Percentiles rank a stretch among this genome's conserved stretches.
These are phyloP conservation scores for Sciurus carolinensis DNA, from an alignment of 2,797 vertebrate species.

Conservation along the genomic window DNA sequence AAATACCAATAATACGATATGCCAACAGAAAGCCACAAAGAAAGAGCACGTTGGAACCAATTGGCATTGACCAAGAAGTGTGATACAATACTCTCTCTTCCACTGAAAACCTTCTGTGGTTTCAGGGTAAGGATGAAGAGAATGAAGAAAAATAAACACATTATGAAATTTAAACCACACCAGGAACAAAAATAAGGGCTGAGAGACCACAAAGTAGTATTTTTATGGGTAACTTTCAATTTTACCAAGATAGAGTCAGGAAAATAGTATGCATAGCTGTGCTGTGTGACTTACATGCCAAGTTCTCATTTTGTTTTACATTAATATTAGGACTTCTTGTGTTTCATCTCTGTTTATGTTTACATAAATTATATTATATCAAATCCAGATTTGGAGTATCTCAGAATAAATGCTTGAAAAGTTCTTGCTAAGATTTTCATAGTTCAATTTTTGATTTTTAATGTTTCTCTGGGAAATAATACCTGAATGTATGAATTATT, in stretches of 20 bases:
- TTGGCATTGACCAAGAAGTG: conserved; percentile 89
- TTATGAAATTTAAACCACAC: conserved; percentile 80
- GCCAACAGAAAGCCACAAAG: conserved; percentile 86
- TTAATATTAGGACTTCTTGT: conserved; percentile 79
- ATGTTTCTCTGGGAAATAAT: conserved; percentile 73
- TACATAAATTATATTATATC: conserved; percentile 80
- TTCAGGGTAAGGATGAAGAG: conserved; percentile 89
- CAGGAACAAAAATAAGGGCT: conserved; percentile 71
- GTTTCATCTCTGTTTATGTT: conserved; percentile 82
- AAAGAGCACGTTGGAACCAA: conserved; percentile 87
- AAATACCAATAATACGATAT: conserved; percentile 88
- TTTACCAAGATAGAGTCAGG: conserved; percentile 79
- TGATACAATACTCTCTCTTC: conserved; percentile 87
- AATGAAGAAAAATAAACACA: conserved; percentile 81
- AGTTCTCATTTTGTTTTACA: conserved; percentile 77
- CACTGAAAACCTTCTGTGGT: conserved; percentile 88
- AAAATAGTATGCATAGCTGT: conserved; percentile 56
- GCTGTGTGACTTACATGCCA: conserved; percentile 75
- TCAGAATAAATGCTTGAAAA: conserved; percentile 80
- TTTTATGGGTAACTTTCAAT: conserved; percentile 78
- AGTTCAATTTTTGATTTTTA: conserved; percentile 70
- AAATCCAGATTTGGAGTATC: conserved; percentile 78
- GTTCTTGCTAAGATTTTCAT: conserved; percentile 79
- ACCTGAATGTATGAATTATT: conserved; percentile 49
- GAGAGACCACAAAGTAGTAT: conserved; percentile 71